Conservation (phyloP, 2,113 vertebrate species). For the Hypanus sabinus region DNA sequence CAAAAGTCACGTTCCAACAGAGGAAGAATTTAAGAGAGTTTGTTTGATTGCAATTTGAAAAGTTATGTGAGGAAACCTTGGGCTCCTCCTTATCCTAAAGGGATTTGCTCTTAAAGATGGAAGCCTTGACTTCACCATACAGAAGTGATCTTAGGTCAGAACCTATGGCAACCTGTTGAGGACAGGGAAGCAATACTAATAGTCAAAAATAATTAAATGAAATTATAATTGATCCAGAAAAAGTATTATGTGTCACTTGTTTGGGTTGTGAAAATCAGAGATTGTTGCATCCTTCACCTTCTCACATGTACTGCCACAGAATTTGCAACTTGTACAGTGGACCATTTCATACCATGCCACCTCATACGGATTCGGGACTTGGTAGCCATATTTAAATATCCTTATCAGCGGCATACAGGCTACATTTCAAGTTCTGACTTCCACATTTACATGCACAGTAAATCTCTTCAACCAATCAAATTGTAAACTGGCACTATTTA, state of each 20-base stretch:
- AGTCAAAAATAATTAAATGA: background rate
- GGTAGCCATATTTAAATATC: background rate
- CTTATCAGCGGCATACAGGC: background rate
- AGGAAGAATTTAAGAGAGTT: background rate
- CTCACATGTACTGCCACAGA: background rate
- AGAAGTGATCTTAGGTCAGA: background rate
- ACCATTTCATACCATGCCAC: background rate
- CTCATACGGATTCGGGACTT: background rate
- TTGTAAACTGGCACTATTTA: background rate
- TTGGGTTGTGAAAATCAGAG: background rate
- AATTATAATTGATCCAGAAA: background rate
- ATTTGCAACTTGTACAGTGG: background rate
- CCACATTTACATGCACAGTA: background rate
- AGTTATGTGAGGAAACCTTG: background rate
- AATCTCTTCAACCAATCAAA: background rate
- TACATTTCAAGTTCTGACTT: background rate
- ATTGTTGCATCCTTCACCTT: background rate
- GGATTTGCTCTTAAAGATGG: background rate
- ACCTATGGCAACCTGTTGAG: background rate
- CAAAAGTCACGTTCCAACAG: background rate
- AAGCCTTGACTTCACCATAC: background rate
- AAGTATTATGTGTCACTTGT: background rate
- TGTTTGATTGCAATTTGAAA: conserved; percentile 1
- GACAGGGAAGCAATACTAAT: background rate
- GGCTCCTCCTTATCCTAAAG: background rate